Evolutionary conservation across 1,140 invertebrate genomes (phyloP), one percentile per base, ranked within the genome.

Genomic region (Hydropsyche tenuis): DNA sequence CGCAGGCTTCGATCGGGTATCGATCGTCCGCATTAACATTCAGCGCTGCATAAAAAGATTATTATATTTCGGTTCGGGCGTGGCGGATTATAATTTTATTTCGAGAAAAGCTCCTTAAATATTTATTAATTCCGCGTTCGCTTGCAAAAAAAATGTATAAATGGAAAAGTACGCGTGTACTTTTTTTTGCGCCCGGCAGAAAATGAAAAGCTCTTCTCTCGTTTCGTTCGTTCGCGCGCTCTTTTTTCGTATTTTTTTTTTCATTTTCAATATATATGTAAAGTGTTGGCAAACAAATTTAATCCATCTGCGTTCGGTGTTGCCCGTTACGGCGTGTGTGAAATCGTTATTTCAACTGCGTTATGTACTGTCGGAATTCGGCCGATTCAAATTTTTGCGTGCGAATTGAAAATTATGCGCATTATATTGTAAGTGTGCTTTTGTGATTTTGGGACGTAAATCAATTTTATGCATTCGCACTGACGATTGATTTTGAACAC

Each of bases 271-370:
- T 65, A 45, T 65, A 42, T 65, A 45, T 65, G 30, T 65, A 45
- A 65, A 65, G 63, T 65, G 42, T 43, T 65, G 63, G 63, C 63
- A 65, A 65, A 65, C 42, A 45, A 45, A 65, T 65, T 65, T 65
- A 65, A 65, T 65, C 63, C 63, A 65, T 65, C 63, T 65, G 63
- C 63, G 42, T 65, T 65, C 42, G 20, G 63, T 65, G 30, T 37
- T 37, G 30, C 30, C n/a, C 63, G 63, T 25, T 43, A 20, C 63
- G n/a, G 63, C 30, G 20, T 23, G 22, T 22, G 18, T 45, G 16
- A 65, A 65, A 65, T 43, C 23, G 30, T n/a, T 65, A 43, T 65
- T 65, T 45, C 63, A 65, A 27, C 20, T 27, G 56, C 12, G 22
- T 60, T 60, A 60, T 12, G 12, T 18, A 37, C 48, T 53, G 48